Percentiles rank a stretch among this genome's conserved stretches.
Conservation (phyloP, 2,888 invertebrate genomes). For the Tenthredo notha region DNA sequence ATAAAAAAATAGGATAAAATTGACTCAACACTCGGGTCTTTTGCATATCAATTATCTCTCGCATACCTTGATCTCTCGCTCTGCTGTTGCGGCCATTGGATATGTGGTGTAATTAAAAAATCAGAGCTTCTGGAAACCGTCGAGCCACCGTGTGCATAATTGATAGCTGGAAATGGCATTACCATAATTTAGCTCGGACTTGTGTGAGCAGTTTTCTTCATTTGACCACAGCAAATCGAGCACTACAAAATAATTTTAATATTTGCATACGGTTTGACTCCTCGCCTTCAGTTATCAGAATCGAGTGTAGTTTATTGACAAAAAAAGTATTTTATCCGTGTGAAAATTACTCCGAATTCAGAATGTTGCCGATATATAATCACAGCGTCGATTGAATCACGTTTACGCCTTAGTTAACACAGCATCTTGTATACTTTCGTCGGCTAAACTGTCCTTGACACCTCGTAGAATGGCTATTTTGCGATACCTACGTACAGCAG, state of each 20-base stretch:
- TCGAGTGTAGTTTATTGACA: not conserved
- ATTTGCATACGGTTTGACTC: not conserved
- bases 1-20: conserved; percentile 2
- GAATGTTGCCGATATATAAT: not conserved
- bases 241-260: not conserved
- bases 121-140: conserved; percentile 25
- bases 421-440: not conserved
- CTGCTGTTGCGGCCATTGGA: not conserved
- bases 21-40: not conserved
- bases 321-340: not conserved
- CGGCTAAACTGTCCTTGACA: conserved; percentile 19
- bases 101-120: conserved; percentile 39
- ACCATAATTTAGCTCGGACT: conserved; percentile 11
- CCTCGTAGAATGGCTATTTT: not conserved
- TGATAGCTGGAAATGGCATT: conserved; percentile 5
- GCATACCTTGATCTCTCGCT: conserved; percentile 35
- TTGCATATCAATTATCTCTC: conserved; percentile 18
- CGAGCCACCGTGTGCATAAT: not conserved
- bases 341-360: not conserved
- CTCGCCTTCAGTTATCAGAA: not conserved
- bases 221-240: not conserved
- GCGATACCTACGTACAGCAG: not conserved
- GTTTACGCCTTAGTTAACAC: conserved; percentile 13
- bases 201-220: not conserved
- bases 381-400: not conserved